A percentile compares a stretch with the other conserved stretches of the same genome.
These are phyloP conservation scores for Corythucha ciliata DNA, from an alignment of 2,888 invertebrate genomes.

Conservation along the genomic window DNA sequence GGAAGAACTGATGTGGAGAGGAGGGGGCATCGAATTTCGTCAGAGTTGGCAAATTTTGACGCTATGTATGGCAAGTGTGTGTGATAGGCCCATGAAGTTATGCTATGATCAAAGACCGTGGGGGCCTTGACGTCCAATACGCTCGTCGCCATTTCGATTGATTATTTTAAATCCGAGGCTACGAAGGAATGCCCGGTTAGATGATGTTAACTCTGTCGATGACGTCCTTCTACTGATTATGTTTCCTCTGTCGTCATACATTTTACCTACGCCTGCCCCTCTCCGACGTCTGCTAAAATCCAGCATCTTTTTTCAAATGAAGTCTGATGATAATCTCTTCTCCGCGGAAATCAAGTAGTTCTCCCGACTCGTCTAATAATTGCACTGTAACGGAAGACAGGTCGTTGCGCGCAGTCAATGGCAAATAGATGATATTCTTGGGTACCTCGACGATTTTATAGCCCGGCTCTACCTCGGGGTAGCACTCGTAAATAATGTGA, in stretches of 20 bases:
- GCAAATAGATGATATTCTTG: constrained; percentile 12
- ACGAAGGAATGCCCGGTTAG: too few relatives aligned
- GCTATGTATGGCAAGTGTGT: constrained; percentile 36
- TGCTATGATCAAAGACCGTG: constrained; percentile 23
- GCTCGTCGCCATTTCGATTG: too few relatives aligned
- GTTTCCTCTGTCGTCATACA: too few relatives aligned
- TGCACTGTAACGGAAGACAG: constrained; percentile 8
- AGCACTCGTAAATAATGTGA: constrained; percentile 20
- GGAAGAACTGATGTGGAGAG: too few relatives aligned
- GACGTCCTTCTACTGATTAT: too few relatives aligned
- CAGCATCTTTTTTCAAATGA: too few relatives aligned
- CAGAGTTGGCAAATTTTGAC: constrained; percentile 36
- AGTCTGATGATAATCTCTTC: constrained; percentile 18
- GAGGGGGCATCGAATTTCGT: constrained; percentile 39
- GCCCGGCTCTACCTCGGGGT: constrained; percentile 13
- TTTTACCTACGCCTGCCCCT: too few relatives aligned
- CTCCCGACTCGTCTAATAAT: constrained; percentile 16
- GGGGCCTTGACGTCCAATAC: too few relatives aligned
- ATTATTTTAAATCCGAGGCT: too few relatives aligned
- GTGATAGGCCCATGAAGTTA: constrained; percentile 26
- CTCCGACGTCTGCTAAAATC: too few relatives aligned
- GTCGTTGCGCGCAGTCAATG: constrained; percentile 1
- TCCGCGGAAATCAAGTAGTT: constrained; percentile 14
- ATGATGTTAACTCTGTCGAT: too few relatives aligned
- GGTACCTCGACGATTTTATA: constrained; percentile 22